Percentiles rank a stretch among this genome's conserved stretches.
These are phyloP conservation scores for Heteromormyrus szaboi DNA, from an alignment of 2,797 vertebrate genomes.

Conservation along the genomic window DNA sequence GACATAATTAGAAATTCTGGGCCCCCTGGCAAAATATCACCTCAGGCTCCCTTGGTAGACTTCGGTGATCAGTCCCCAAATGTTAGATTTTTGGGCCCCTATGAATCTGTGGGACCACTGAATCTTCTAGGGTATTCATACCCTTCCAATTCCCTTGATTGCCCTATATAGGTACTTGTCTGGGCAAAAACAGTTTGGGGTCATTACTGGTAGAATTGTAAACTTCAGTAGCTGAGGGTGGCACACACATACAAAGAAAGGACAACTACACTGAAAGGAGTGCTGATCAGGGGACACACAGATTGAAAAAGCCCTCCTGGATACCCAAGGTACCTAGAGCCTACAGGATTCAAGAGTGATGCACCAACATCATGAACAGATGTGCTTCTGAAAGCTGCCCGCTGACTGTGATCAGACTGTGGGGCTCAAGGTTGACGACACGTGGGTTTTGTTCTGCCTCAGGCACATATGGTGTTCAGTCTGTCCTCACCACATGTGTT, in stretches of 20 bases:
- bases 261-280: not conserved
- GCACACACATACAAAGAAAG: not conserved
- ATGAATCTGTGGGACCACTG: not conserved
- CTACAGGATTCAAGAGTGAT: not conserved
- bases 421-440: not conserved
- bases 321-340: not conserved
- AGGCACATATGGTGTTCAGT: not conserved
- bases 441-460: not conserved
- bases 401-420: not conserved
- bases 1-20: not conserved
- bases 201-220: not conserved
- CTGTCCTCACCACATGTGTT: not conserved
- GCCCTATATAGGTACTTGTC: not conserved
- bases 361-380: not conserved
- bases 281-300: not conserved
- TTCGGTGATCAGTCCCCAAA: not conserved
- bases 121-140: not conserved
- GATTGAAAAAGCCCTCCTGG: not conserved
- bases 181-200: not conserved
- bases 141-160: not conserved
- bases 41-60: not conserved
- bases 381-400: not conserved
- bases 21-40: not conserved
- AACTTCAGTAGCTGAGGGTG: not conserved
- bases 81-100: not conserved